These are phyloP conservation scores for Yponomeuta malinellus DNA, from an alignment of 2,888 invertebrate genomes.

Conservation along the genomic window DNA sequence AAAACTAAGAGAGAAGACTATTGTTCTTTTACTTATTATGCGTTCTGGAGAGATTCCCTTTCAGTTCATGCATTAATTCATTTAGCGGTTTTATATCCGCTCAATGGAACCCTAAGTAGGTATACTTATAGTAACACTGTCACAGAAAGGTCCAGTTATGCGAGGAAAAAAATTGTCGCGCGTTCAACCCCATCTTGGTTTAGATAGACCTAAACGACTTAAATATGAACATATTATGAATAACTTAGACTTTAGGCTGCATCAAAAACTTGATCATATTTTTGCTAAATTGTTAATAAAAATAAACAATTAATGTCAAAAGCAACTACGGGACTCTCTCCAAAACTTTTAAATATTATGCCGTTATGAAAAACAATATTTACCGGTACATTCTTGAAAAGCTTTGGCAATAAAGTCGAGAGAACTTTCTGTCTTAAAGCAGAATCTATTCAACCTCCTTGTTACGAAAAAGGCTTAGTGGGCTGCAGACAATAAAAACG, in stretches of 20 bases:
- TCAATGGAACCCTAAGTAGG: constrained; percentile 62
- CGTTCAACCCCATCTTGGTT: too few relatives aligned
- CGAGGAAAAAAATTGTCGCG: too few relatives aligned
- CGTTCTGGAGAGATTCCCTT: constrained; percentile 49
- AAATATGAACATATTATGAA: too few relatives aligned
- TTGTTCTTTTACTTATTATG: constrained; percentile 60
- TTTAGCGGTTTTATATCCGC: constrained; percentile 54
- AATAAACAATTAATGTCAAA: constrained; percentile 28
- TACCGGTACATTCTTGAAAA: too few relatives aligned
- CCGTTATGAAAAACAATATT: neutral
- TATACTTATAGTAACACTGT: constrained; percentile 14
- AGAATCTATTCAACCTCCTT: neutral
- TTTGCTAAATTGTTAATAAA: too few relatives aligned
- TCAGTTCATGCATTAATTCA: constrained; percentile 72
- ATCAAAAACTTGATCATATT: too few relatives aligned
- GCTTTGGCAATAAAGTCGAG: too few relatives aligned
- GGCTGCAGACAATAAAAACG: neutral
- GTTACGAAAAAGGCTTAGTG: neutral
- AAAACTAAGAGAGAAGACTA: constrained; percentile 63
- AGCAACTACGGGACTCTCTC: neutral
- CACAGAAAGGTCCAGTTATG: too few relatives aligned
- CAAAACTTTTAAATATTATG: neutral
- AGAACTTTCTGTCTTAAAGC: too few relatives aligned
- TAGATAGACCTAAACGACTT: too few relatives aligned
- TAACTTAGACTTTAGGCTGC: too few relatives aligned